A percentile compares a stretch with the other conserved stretches of the same genome.
phyloP scores from a whole-genome alignment of 2,888 invertebrate species.

The Melinopterus prodromus region DNA sequence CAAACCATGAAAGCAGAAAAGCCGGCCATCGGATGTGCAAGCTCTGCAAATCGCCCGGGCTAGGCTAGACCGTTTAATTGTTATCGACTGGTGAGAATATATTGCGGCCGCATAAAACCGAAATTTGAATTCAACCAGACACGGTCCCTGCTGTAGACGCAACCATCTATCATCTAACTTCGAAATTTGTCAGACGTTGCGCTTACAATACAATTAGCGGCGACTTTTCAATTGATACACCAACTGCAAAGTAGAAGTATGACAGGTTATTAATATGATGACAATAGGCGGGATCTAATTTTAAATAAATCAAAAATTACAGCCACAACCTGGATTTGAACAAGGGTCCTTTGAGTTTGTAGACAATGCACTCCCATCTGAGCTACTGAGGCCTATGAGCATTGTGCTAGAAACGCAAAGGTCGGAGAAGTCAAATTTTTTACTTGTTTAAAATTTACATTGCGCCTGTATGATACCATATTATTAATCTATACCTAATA shows the following conservation, averaged over 20 bases:
- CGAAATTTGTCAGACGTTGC: neutral
- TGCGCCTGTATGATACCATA: no score
- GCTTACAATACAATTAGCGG: conserved; percentile 11
- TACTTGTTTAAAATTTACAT: no score
- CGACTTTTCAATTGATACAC: neutral
- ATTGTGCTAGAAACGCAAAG: no score
- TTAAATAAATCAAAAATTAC: no score
- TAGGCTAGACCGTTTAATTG: conserved; percentile 18
- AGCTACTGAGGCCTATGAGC: no score
- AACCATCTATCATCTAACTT: conserved; percentile 11
- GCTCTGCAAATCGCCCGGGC: conserved; percentile 6
- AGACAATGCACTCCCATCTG: no score
- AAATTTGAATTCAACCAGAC: conserved; percentile 9
- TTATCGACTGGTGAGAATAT: conserved; percentile 18
- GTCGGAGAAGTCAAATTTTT: no score
- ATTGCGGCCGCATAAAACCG: conserved; percentile 14
- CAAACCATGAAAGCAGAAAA: neutral
- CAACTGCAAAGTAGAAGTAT: neutral
- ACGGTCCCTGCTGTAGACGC: neutral
- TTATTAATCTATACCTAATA: no score
- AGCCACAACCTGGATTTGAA: no score
- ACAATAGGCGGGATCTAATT: no score
- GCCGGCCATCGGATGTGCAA: conserved; percentile 23
- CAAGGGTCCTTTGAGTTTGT: no score
- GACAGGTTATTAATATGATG: no score